Evolutionary conservation across 2,797 vertebrate species (phyloP).

Genomic region (Neosilurus hyrtlii): DNA sequence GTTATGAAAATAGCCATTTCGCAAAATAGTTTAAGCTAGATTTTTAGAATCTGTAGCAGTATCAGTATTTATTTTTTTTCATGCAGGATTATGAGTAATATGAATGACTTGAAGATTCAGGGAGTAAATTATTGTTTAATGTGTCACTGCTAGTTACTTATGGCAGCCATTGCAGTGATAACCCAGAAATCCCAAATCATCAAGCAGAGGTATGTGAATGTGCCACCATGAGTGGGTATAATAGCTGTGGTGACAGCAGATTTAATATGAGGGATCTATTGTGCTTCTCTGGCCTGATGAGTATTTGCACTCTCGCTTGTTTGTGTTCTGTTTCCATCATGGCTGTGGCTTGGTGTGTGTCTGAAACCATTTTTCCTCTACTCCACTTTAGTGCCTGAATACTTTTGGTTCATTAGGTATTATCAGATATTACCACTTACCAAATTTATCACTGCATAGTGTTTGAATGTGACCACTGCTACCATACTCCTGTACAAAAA

Average conservation of each 20-base stretch:
- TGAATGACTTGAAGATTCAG: background rate
- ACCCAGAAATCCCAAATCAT: background rate
- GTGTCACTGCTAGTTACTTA: background rate
- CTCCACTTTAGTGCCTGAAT: background rate
- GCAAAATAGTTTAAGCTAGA: no score
- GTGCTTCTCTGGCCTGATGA: slow-evolving; percentile 58
- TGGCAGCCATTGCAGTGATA: background rate
- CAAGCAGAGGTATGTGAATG: background rate
- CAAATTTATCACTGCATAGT: no score
- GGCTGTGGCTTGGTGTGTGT: background rate
- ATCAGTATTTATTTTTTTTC: no score
- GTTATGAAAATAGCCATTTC: background rate
- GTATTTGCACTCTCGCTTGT: slow-evolving; percentile 27
- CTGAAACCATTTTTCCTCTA: background rate
- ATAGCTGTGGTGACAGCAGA: slow-evolving; percentile 51
- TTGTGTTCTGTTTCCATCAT: slow-evolving; percentile 54
- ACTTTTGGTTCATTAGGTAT: background rate
- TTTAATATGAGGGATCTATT: slow-evolving; percentile 59
- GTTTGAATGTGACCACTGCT: background rate
- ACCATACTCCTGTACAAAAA: background rate
- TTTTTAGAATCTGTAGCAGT: no score
- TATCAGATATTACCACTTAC: background rate
- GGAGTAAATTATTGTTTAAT: slow-evolving; percentile 15
- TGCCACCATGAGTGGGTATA: slow-evolving; percentile 5
- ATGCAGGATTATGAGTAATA: no score